Percentiles rank a stretch among this genome's conserved stretches.
Conservation (phyloP, 1,140 invertebrate species). For the Papilio aristodemus region DNA sequence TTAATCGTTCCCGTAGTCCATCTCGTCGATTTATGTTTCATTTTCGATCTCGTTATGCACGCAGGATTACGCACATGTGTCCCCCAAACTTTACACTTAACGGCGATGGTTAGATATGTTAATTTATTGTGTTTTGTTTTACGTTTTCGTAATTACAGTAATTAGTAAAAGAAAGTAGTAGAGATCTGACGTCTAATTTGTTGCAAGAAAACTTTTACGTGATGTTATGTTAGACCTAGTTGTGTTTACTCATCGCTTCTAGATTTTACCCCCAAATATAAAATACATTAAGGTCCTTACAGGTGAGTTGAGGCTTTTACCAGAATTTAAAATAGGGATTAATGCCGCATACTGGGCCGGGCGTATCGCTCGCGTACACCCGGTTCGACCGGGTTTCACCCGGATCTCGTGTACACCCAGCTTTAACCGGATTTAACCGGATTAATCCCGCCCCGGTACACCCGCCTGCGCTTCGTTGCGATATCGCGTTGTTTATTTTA, state of each 20-base stretch:
- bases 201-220: too few species aligned
- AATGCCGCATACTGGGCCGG: conserved; percentile 59
- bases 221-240: too few species aligned
- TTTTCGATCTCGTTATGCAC: conserved; percentile 77
- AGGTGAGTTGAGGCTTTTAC: conserved; percentile 69
- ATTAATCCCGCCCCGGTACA: conserved; percentile 50
- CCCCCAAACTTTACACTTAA: conserved; percentile 56
- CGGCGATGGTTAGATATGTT: conserved; percentile 62
- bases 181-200: too few species aligned
- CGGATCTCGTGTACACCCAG: conserved; percentile 65
- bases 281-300: conserved; percentile 41
- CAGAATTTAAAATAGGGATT: conserved; percentile 76
- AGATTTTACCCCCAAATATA: too few species aligned
- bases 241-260: too few species aligned
- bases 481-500: conserved; percentile 75
- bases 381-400: conserved; percentile 57
- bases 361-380: conserved; percentile 57
- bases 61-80: conserved; percentile 62
- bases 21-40: conserved; percentile 76
- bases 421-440: conserved; percentile 63
- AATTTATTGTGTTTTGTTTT: conserved; percentile 52
- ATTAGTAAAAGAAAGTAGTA: too few species aligned
- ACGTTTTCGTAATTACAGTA: background rate
- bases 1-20: conserved; percentile 73
- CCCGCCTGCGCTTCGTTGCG: conserved; percentile 59